Evolutionary conservation across 2,888 invertebrate genomes (phyloP).

Genomic region (Athripsodes cinereus): DNA sequence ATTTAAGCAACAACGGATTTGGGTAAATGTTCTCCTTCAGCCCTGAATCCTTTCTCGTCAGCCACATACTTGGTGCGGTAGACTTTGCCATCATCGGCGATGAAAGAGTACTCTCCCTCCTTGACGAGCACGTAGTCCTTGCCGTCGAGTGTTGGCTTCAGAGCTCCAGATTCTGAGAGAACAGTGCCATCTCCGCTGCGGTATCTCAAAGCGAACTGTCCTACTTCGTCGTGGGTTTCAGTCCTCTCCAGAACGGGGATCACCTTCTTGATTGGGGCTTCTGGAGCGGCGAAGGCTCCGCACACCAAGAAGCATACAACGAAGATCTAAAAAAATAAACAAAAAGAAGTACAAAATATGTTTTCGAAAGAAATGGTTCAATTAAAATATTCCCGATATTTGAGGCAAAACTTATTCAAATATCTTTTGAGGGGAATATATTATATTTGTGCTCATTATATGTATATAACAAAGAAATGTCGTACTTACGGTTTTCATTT

Average conservation of each 20-base stretch:
- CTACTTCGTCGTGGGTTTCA: conserved; percentile 21
- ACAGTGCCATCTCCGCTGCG: conserved; percentile 23
- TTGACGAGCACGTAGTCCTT: conserved; percentile 24
- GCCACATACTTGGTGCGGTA: conserved; percentile 25
- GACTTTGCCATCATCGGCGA: conserved; percentile 18
- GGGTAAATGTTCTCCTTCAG: conserved; percentile 25
- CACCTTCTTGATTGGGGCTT: conserved; percentile 5
- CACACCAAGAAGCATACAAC: neutral
- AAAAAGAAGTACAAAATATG: no score
- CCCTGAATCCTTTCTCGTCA: conserved; percentile 24
- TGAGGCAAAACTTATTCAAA: no score
- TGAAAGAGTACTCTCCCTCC: conserved; percentile 22
- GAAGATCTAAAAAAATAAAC: neutral
- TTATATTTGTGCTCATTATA: no score
- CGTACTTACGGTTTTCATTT: no score
- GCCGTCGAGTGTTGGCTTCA: conserved; percentile 24
- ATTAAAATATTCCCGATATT: no score
- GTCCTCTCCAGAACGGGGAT: conserved; percentile 22
- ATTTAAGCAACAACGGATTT: conserved; percentile 23
- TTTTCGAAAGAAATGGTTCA: no score
- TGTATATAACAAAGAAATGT: no score
- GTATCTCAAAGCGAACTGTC: conserved; percentile 24
- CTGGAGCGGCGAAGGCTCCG: conserved; percentile 2
- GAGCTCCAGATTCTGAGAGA: conserved; percentile 20
- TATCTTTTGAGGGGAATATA: no score